Conservation (phyloP, 2,888 invertebrate species). For the Parapristionchus giblindavisi region DNA sequence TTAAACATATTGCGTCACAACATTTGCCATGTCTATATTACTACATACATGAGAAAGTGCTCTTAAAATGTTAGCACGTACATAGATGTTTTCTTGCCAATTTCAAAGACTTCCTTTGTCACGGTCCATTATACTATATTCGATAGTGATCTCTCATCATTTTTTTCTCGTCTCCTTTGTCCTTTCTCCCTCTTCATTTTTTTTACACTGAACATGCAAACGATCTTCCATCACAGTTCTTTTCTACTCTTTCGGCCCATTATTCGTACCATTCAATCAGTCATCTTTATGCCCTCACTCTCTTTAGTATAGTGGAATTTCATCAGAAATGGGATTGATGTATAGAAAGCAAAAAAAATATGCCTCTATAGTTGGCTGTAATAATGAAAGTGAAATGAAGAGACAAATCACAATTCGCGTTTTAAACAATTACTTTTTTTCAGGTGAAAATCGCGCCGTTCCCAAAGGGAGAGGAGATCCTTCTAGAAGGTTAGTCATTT, state of each 20-base stretch:
- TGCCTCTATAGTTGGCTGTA: too few relatives aligned
- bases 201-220: neutral
- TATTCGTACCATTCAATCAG: neutral
- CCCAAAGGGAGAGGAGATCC: constrained; percentile 23
- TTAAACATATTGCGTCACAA: too few relatives aligned
- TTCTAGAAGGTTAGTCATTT: constrained; percentile 15
- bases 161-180: neutral
- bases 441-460: constrained; percentile 24
- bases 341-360: too few relatives aligned
- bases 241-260: neutral
- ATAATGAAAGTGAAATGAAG: neutral
- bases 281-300: too few relatives aligned
- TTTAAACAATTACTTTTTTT: neutral
- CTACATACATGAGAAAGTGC: too few relatives aligned
- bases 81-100: too few relatives aligned
- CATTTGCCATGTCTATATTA: too few relatives aligned
- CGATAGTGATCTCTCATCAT: constrained; percentile 6
- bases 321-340: too few relatives aligned
- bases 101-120: too few relatives aligned
- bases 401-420: neutral
- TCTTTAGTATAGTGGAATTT: too few relatives aligned
- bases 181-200: neutral
- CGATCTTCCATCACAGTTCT: neutral
- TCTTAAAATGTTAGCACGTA: too few relatives aligned
- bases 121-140: too few relatives aligned